A percentile compares a stretch with the other conserved stretches of the same genome.
phyloP scores from a whole-genome alignment of 1,140 invertebrate species.

The Megalonaias nervosa region DNA sequence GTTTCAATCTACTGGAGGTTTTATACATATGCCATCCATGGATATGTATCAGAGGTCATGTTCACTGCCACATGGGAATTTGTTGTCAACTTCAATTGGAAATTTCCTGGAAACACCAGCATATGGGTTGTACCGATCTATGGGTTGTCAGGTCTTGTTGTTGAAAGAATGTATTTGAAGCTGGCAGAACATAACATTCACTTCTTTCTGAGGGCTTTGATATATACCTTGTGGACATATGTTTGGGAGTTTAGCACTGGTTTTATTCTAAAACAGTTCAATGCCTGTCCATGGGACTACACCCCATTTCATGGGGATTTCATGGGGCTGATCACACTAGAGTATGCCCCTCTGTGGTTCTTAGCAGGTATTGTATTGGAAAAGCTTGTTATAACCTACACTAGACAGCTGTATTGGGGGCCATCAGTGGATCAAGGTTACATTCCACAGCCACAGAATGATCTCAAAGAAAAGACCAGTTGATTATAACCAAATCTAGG shows the following conservation, averaged over 20 bases:
- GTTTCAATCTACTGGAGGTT: slow-evolving; percentile 61
- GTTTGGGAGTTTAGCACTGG: slow-evolving; percentile 74
- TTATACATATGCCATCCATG: slow-evolving; percentile 75
- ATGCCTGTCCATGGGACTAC: slow-evolving; percentile 76
- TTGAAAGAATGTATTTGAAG: slow-evolving; percentile 70
- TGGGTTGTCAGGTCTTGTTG: slow-evolving; percentile 68
- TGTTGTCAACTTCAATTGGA: slow-evolving; percentile 72
- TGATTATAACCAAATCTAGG: too few relatives aligned
- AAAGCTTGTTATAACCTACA: slow-evolving; percentile 67
- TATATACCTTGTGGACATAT: slow-evolving; percentile 74
- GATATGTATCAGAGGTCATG: slow-evolving; percentile 74
- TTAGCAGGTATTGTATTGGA: slow-evolving; percentile 69
- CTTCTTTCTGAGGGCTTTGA: slow-evolving; percentile 67
- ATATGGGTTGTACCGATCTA: slow-evolving; percentile 75
- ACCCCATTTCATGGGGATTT: slow-evolving; percentile 72
- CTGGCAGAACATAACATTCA: slow-evolving; percentile 63
- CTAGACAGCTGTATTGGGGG: slow-evolving; percentile 67
- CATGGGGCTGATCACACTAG: slow-evolving; percentile 74
- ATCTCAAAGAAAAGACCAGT: too few relatives aligned
- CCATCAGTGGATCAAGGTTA: slow-evolving; percentile 18
- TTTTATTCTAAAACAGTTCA: slow-evolving; percentile 71
- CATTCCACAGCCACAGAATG: too few relatives aligned
- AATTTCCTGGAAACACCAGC: slow-evolving; percentile 73
- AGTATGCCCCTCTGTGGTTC: slow-evolving; percentile 75
- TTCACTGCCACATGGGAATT: slow-evolving; percentile 76